A percentile compares a stretch with the other conserved stretches of the same genome.
phyloP scores from a whole-genome alignment of 2,113 vertebrate species.

The Esox niger region DNA sequence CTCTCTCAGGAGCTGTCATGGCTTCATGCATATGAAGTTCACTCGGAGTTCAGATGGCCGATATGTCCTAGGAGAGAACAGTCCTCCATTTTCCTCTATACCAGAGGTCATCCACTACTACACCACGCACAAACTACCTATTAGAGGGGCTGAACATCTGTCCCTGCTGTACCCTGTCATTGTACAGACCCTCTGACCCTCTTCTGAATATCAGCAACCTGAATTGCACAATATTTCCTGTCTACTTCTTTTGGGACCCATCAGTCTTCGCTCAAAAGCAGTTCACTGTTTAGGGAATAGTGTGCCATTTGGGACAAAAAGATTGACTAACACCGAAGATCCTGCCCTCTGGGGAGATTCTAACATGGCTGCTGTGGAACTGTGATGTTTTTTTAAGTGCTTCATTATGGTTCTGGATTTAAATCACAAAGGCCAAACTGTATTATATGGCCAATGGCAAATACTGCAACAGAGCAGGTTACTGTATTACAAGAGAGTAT shows the following conservation, averaged over 20 bases:
- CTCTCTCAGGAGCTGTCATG: slow-evolving; percentile 92
- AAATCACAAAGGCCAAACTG: too few species aligned
- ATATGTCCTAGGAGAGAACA: slow-evolving; percentile 95
- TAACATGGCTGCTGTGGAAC: too few species aligned
- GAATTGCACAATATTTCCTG: not conserved
- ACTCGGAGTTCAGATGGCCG: slow-evolving; percentile 87
- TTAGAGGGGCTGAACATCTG: slow-evolving; percentile 94
- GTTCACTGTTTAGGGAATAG: too few species aligned
- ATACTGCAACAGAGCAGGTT: too few species aligned
- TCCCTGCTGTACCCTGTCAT: slow-evolving; percentile 95
- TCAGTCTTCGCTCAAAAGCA: not conserved
- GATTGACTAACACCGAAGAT: too few species aligned
- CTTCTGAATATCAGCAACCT: slow-evolving; percentile 27
- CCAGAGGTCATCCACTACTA: slow-evolving; percentile 96
- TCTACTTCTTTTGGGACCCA: not conserved
- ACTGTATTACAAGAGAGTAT: too few species aligned
- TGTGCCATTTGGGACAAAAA: too few species aligned
- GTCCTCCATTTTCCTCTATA: slow-evolving; percentile 90
- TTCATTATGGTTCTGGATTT: too few species aligned
- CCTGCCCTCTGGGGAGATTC: too few species aligned
- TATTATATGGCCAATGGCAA: too few species aligned
- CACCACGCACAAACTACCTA: slow-evolving; percentile 92
- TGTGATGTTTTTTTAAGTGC: too few species aligned
- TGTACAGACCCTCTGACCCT: slow-evolving; percentile 90
- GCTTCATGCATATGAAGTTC: slow-evolving; percentile 99